Conservation (phyloP, 2,113 vertebrate genomes). For the Daboia siamensis region DNA sequence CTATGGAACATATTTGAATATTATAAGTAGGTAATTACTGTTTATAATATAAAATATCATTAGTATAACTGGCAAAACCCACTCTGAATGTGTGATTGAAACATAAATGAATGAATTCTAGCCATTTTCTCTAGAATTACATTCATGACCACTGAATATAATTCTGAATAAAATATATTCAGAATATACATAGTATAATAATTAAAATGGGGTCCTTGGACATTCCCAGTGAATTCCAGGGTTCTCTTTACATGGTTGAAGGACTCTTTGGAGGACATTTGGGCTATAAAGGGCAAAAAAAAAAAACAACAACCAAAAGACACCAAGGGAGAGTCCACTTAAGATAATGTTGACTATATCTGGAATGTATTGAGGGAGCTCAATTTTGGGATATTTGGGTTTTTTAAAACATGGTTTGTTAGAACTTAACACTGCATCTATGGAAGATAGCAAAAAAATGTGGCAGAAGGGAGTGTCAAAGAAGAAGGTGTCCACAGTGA, state of each 20-base stretch:
- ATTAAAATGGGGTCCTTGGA: background rate
- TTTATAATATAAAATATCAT: background rate
- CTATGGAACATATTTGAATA: background rate
- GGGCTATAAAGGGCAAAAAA: background rate
- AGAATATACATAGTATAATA: background rate
- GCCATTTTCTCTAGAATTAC: background rate
- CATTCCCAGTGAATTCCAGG: background rate
- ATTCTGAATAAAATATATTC: background rate
- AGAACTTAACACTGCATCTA: background rate
- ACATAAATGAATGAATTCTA: background rate
- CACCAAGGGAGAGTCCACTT: background rate
- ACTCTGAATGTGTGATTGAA: background rate
- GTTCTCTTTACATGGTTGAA: background rate
- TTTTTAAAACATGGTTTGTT: background rate
- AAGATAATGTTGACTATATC: background rate
- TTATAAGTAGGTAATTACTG: background rate
- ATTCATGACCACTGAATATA: background rate
- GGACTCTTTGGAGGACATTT: background rate
- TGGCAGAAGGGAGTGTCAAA: background rate
- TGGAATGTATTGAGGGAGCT: background rate
- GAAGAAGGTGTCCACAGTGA: background rate
- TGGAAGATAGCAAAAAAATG: background rate
- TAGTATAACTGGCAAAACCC: background rate
- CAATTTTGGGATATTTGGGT: background rate
- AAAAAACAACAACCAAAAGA: background rate